Percentiles rank a stretch among this genome's conserved stretches.
These are phyloP conservation scores for Rhamnusium bicolor DNA, from an alignment of 2,888 invertebrate genomes.

Conservation along the genomic window DNA sequence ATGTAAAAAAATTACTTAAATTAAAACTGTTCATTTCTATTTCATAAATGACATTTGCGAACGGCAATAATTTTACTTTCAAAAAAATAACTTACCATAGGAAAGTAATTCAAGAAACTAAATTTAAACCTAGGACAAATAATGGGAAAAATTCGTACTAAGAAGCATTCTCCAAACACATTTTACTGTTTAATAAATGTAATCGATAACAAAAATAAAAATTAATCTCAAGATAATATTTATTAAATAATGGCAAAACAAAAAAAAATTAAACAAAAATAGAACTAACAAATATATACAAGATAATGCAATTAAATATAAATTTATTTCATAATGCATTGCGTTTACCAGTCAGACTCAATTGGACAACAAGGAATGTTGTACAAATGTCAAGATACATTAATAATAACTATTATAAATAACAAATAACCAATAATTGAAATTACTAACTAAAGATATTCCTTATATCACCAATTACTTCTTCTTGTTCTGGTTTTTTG, in stretches of 20 bases:
- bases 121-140: too few species aligned
- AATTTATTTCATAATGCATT: slow-evolving; percentile 36
- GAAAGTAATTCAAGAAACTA: too few species aligned
- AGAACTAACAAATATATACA: slow-evolving; percentile 62
- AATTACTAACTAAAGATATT: slow-evolving; percentile 65
- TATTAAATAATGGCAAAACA: slow-evolving; percentile 56
- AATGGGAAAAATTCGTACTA: not conserved
- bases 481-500: slow-evolving; percentile 64
- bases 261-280: slow-evolving; percentile 57
- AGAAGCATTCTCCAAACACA: not conserved
- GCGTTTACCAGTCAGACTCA: slow-evolving; percentile 42
- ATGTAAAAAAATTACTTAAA: too few species aligned
- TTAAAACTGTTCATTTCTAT: too few species aligned
- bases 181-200: not conserved
- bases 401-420: slow-evolving; percentile 44
- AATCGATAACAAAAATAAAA: not conserved
- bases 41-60: too few species aligned
- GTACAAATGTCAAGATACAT: slow-evolving; percentile 46
- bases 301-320: slow-evolving; percentile 55
- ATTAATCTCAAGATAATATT: slow-evolving; percentile 34
- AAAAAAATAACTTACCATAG: too few species aligned
- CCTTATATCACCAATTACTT: slow-evolving; percentile 65
- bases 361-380: slow-evolving; percentile 56
- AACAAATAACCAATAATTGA: slow-evolving; percentile 33
- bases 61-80: too few species aligned